Base-by-base conservation (phyloP, 2,797 vertebrate species). In the Sebastes jordani region DNA sequence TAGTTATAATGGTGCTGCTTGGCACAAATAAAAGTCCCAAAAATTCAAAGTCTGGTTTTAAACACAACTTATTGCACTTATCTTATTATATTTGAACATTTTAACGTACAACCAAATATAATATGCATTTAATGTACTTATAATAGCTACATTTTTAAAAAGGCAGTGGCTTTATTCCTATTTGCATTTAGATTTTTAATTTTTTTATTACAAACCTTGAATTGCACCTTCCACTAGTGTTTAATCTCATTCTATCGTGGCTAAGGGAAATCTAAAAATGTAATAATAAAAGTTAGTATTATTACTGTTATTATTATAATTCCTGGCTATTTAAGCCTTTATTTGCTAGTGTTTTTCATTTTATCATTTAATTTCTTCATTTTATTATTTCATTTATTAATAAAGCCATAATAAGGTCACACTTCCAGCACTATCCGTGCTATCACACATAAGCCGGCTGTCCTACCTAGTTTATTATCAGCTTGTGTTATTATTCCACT, bases 1-100 rank as follows among this genome's bases (percentile, higher is more conserved):
- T 83, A 84, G 85, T 67, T 83, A 72, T 81, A 82, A 72, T 75
- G 78, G 65, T 54, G 66, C 20, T 11, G 61, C 18, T 52, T 16
- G 29, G 7, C 42, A 23, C 6, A 29, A 10, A 56, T 16, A 29
- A 65, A 52, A 64, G 46, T 30, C 10, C 14, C 77, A 70, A n/a
- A 55, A 81, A 82, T 70, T 22, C 1, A 65, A 82, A 80, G 62
- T 87, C 4, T 58, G 61, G n/a, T 71, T 81, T 32, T 23, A 60
- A 73, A 30, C 7, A 30, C 14, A 71, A 74, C 46, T 52, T 76
- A 58, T 27, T 55, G 18, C 3, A 69, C n/a, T 70, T 4, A 14
- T n/a, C 3, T 11, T 64, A 5, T 23, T 65, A 54, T 59, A 56
- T 56, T 30, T 22, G 4, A 29, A 49, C 3, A 38, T 64, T 46